Evolutionary conservation across 2,797 vertebrate species (phyloP).

Genomic region (Erpetoichthys calabaricus): DNA sequence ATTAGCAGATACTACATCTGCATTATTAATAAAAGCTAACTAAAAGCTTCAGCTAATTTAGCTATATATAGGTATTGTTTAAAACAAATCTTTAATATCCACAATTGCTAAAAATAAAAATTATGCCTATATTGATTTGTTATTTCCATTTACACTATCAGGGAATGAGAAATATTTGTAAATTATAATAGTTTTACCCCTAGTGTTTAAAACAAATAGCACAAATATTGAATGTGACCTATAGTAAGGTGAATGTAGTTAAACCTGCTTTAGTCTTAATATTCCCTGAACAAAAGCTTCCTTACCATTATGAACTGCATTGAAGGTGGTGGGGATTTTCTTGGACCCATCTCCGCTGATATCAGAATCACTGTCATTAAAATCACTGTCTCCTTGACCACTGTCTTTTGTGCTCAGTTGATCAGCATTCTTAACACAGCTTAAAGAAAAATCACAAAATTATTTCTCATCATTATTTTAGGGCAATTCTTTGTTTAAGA

Average conservation of each 20-base stretch:
- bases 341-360: conserved; percentile 38
- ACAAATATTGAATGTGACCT: not conserved
- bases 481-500: too few species aligned
- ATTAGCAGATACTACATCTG: too few species aligned
- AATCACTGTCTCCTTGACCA: conserved; percentile 62
- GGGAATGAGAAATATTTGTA: too few species aligned
- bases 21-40: too few species aligned
- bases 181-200: too few species aligned
- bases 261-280: conserved; percentile 1
- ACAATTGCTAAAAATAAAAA: too few species aligned
- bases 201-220: not conserved
- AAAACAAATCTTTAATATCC: too few species aligned
- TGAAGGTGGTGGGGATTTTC: conserved; percentile 39
- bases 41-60: too few species aligned
- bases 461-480: not conserved
- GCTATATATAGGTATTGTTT: too few species aligned
- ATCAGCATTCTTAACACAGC: conserved; percentile 44
- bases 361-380: conserved; percentile 58
- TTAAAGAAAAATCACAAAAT: conserved; percentile 36
- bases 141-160: too few species aligned
- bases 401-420: conserved; percentile 65
- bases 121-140: too few species aligned
- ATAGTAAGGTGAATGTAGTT: not conserved
- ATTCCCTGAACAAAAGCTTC: conserved; percentile 3
- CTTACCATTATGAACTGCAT: conserved; percentile 39